Conservation (phyloP, 2,888 invertebrate genomes). For the Tromatobia lineatoria region DNA sequence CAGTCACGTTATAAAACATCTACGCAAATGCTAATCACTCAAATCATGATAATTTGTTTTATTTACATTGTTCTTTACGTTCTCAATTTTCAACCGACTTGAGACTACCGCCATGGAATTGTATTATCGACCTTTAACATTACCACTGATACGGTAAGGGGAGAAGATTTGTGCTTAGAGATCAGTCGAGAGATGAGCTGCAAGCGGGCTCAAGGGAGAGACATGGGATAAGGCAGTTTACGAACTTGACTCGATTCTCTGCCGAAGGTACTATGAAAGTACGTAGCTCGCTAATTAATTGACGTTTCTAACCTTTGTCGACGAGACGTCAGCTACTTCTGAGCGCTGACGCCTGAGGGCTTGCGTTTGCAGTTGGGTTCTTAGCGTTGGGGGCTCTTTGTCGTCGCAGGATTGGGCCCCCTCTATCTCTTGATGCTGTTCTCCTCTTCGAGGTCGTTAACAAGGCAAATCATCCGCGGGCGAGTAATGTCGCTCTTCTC, state of each 20-base stretch:
- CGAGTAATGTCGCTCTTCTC: conserved; percentile 71
- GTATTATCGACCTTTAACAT: background rate
- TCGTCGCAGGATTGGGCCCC: conserved; percentile 66
- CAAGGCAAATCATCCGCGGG: conserved; percentile 75
- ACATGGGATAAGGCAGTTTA: conserved; percentile 50
- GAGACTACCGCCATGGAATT: background rate
- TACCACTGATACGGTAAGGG: background rate
- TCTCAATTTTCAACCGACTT: too few relatives aligned
- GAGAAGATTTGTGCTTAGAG: conserved; percentile 38
- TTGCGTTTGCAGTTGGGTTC: conserved; percentile 75
- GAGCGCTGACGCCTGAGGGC: conserved; percentile 76
- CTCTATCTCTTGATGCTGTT: conserved; percentile 50
- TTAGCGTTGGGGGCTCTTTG: conserved; percentile 75
- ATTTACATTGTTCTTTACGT: too few relatives aligned
- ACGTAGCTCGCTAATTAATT: conserved; percentile 78
- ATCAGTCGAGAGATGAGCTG: conserved; percentile 40
- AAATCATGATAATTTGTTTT: too few relatives aligned
- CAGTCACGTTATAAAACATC: too few relatives aligned
- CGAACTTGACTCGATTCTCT: conserved; percentile 68
- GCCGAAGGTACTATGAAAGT: conserved; percentile 65
- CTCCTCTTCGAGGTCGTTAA: conserved; percentile 75
- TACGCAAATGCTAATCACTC: too few relatives aligned
- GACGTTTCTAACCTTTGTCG: conserved; percentile 80
- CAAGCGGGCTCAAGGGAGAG: conserved; percentile 11
- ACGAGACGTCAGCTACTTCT: conserved; percentile 77